phyloP scores from a whole-genome alignment of 2,797 vertebrate genomes.

The Manis crassicaudata region DNA sequence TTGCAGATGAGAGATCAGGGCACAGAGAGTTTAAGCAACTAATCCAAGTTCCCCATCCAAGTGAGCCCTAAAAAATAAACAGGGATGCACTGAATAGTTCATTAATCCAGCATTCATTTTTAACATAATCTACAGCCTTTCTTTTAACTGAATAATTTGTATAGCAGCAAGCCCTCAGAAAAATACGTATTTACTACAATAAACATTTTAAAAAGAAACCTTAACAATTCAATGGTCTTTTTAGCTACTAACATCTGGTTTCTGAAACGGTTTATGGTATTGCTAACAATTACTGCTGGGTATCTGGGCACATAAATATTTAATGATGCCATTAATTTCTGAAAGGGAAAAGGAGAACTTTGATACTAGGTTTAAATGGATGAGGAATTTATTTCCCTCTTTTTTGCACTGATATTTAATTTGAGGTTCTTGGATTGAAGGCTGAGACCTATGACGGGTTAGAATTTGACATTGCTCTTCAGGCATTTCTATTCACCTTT shows the following conservation, averaged over 20 bases:
- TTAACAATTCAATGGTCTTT: constrained; percentile 6
- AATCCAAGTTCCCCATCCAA: constrained; percentile 38
- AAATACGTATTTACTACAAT: constrained; percentile 3
- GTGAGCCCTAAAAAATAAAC: constrained; percentile 39
- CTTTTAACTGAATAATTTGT: constrained; percentile 37
- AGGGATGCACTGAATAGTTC: neutral
- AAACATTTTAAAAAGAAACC: constrained; percentile 35
- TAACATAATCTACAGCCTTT: neutral
- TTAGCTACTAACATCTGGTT: neutral
- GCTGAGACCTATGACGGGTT: constrained; percentile 41
- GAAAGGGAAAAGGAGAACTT: constrained; percentile 51
- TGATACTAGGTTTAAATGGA: constrained; percentile 48
- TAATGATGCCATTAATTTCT: constrained; percentile 66
- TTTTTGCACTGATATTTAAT: constrained; percentile 59
- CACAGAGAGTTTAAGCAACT: constrained; percentile 47
- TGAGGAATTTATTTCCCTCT: constrained; percentile 56
- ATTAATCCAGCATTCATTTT: constrained; percentile 31
- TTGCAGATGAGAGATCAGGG: constrained; percentile 50
- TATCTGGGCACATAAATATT: constrained; percentile 57
- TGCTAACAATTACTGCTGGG: constrained; percentile 39
- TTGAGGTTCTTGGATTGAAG: constrained; percentile 26
- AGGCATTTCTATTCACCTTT: constrained; percentile 59
- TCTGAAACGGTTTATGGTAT: constrained; percentile 51
- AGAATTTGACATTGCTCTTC: neutral
- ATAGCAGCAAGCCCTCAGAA: neutral